Evolutionary conservation across 2,113 vertebrate species (phyloP), one percentile per base, ranked within the genome.

Genomic region (Calidris pugnax): DNA sequence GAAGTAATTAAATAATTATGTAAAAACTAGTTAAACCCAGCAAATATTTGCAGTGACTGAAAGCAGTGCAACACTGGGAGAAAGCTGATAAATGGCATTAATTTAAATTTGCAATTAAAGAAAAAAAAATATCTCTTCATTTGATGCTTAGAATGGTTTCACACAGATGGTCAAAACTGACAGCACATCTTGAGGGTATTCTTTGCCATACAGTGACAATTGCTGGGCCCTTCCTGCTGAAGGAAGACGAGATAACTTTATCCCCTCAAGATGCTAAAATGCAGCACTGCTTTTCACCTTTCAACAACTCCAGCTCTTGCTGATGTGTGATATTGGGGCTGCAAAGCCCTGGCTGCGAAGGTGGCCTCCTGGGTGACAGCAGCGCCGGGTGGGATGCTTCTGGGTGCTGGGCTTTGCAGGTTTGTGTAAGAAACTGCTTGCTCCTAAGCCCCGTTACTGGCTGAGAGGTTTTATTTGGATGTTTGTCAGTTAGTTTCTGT

Each of bases 401-500:
- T 80, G 59, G n/a, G 56, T 50, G 13, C 37, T 14, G 51, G 43
- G 71, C 43, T 90, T 32, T 89, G 66, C 37, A 72, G 62, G 57
- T 41, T 32, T 32, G 17, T 3, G 1, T 8, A 32, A 55, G 60
- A 63, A 89, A 69, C 50, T 21, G 53, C 68, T 84, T 57, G 16
- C n/a, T 57, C n/a, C 68, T 57, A 45, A 86, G 67, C 24, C 33
- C 4, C 1, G 27, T 13, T 37, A 26, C 66, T 79, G 82, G 10
- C 47, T 75, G 85, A 92, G 85, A 82, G 78, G 47, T 87, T 96
- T 96, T 89, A 84, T 84, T 67, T 94, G 83, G 45, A 17, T 84
- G 69, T 84, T 89, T 81, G 50, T 74, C 76, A 66, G 80, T 69
- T 89, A 33, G 72, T 74, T 91, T 47, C 93, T 87, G 76, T 71